Conservation (phyloP, 2,888 invertebrate species). For the Orchesellides sinensis region DNA sequence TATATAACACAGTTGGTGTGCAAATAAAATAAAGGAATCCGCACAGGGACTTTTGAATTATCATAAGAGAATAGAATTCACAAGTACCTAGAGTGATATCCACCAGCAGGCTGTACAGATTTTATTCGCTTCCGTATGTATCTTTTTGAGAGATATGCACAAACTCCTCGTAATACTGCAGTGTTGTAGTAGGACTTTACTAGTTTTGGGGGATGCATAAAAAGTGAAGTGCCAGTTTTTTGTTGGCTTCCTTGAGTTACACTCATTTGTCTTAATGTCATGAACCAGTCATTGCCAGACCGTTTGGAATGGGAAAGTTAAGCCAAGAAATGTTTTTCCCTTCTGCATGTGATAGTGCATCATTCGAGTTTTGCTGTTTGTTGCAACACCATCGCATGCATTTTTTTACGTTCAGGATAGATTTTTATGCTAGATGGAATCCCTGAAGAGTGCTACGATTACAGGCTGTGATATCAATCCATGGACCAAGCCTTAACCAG, state of each 20-base stretch:
- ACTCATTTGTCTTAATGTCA: constrained; percentile 57
- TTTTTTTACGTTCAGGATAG: not conserved
- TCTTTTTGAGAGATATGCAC: no score
- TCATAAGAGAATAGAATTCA: constrained; percentile 13
- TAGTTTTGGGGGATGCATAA: not conserved
- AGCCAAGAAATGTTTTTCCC: constrained; percentile 8
- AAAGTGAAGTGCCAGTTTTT: constrained; percentile 32
- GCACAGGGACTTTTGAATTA: constrained; percentile 39
- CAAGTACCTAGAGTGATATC: not conserved
- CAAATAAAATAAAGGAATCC: constrained; percentile 34
- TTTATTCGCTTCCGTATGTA: not conserved
- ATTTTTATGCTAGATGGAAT: constrained; percentile 16
- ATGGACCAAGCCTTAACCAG: not conserved
- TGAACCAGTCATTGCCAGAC: constrained; percentile 52
- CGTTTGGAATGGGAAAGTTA: constrained; percentile 29
- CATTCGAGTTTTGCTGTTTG: not conserved
- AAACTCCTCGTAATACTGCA: no score
- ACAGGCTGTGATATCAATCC: constrained; percentile 2
- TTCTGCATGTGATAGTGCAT: not conserved
- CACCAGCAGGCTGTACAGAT: not conserved
- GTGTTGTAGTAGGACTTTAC: no score
- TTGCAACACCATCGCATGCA: not conserved
- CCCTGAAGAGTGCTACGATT: constrained; percentile 1
- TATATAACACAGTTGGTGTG: constrained; percentile 19
- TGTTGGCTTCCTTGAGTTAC: constrained; percentile 27